Conservation (phyloP, 1,140 invertebrate genomes). For the Cotesia chilonis region DNA sequence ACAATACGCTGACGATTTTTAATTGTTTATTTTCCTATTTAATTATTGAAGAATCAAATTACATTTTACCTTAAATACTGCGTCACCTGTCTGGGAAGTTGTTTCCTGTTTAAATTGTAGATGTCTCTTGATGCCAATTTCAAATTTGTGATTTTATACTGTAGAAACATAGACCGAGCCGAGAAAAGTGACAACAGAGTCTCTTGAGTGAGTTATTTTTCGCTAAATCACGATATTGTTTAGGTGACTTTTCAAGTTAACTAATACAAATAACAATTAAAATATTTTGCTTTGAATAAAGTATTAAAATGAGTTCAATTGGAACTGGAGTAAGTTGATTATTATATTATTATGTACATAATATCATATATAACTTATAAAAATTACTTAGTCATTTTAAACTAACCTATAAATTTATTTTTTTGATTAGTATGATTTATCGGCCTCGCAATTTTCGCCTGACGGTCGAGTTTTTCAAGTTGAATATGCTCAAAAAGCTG, state of each 20-base stretch:
- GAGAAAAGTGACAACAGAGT: conserved; percentile 28
- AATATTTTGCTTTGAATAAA: conserved; percentile 1
- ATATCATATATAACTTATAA: conserved; percentile 32
- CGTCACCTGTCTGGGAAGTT: too few relatives aligned
- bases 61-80: too few relatives aligned
- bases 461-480: conserved; percentile 99
- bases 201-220: conserved; percentile 24
- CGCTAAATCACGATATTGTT: conserved; percentile 40
- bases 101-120: too few relatives aligned
- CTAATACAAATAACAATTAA: too few relatives aligned
- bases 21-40: not conserved
- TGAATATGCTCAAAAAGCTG: conserved; percentile 99
- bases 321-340: conserved; percentile 86
- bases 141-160: too few relatives aligned
- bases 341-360: conserved; percentile 29
- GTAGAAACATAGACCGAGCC: too few relatives aligned
- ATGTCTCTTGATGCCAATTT: too few relatives aligned
- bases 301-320: conserved; percentile 87
- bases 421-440: conserved; percentile 91
- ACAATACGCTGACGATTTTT: conserved; percentile 52
- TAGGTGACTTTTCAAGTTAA: too few relatives aligned
- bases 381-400: conserved; percentile 26
- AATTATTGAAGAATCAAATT: too few relatives aligned
- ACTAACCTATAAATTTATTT: conserved; percentile 48
- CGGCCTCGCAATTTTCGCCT: conserved; percentile 99